Evolutionary conservation across 2,113 vertebrate species (phyloP).

Genomic region (Hyaena hyaena): DNA sequence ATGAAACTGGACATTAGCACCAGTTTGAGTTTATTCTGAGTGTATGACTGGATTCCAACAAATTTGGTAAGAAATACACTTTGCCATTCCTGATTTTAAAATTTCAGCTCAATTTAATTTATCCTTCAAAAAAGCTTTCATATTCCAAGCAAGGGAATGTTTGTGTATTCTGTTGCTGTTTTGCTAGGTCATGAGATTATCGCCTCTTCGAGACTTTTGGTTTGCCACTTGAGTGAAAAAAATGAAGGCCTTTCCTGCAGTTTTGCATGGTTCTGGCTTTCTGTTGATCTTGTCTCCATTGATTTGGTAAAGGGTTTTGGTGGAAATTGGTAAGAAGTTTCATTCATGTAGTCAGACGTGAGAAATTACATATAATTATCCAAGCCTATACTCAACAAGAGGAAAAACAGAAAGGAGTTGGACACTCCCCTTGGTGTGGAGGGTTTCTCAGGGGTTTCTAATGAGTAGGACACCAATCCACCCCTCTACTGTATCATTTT

Average conservation of each 20-base stretch:
- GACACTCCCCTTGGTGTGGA: neutral
- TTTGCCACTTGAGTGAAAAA: slow-evolving; percentile 54
- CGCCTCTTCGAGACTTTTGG: neutral
- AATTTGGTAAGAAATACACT: slow-evolving; percentile 47
- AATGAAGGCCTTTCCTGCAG: neutral
- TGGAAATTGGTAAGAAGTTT: slow-evolving; percentile 61
- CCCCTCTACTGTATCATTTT: neutral
- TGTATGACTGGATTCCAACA: slow-evolving; percentile 47
- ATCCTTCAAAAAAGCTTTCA: slow-evolving; percentile 32
- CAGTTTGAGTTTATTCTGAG: slow-evolving; percentile 57
- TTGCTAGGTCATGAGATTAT: slow-evolving; percentile 32
- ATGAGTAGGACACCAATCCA: neutral
- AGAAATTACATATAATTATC: slow-evolving; percentile 71
- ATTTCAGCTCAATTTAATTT: slow-evolving; percentile 61
- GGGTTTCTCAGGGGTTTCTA: slow-evolving; percentile 59
- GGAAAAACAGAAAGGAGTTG: slow-evolving; percentile 48
- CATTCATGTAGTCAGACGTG: slow-evolving; percentile 69
- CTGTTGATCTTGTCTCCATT: neutral
- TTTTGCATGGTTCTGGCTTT: slow-evolving; percentile 8
- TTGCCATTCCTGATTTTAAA: slow-evolving; percentile 49
- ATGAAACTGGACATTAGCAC: slow-evolving; percentile 51
- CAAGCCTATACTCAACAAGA: slow-evolving; percentile 67
- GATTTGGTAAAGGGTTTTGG: slow-evolving; percentile 61
- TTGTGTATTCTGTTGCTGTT: slow-evolving; percentile 38
- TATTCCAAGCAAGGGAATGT: slow-evolving; percentile 30